phyloP scores from a whole-genome alignment of 2,888 invertebrate species.

The Drosophila neonasuta region DNA sequence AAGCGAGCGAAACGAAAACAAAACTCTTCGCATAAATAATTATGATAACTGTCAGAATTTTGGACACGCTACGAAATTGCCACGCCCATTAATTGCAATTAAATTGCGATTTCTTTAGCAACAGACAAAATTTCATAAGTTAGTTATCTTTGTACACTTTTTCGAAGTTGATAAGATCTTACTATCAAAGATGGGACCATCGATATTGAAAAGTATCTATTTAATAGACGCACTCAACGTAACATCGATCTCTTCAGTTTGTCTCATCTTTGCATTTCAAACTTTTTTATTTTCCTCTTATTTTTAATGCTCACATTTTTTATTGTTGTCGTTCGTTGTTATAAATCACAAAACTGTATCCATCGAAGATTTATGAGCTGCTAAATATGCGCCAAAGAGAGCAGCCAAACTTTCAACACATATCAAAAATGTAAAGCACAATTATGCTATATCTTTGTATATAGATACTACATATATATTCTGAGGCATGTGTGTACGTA shows the following conservation, averaged over 20 bases:
- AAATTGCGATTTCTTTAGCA: conserved; percentile 27
- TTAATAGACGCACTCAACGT: too few relatives aligned
- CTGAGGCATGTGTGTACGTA: conserved; percentile 3
- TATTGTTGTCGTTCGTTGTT: conserved; percentile 47
- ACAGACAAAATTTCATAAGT: conserved; percentile 11
- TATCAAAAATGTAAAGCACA: conserved; percentile 53
- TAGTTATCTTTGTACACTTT: conserved; percentile 50
- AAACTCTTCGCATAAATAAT: conserved; percentile 74
- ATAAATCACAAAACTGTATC: conserved; percentile 72
- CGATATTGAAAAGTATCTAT: too few relatives aligned
- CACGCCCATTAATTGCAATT: conserved; percentile 52
- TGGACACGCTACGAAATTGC: conserved; percentile 38
- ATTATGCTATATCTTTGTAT: conserved; percentile 57
- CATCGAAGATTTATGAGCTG: conserved; percentile 80
- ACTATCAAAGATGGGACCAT: too few relatives aligned
- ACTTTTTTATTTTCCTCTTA: not conserved
- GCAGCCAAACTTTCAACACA: conserved; percentile 30
- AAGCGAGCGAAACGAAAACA: conserved; percentile 30
- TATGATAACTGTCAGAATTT: conserved; percentile 72
- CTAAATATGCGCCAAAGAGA: conserved; percentile 61
- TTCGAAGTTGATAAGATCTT: not conserved
- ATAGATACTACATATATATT: conserved; percentile 3
- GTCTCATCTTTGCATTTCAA: not conserved
- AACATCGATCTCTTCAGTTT: not conserved
- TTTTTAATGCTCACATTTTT: conserved; percentile 21